Evolutionary conservation across 1,140 invertebrate genomes (phyloP), one percentile per base, ranked within the genome.

Genomic region (Aradophagus sp.): DNA sequence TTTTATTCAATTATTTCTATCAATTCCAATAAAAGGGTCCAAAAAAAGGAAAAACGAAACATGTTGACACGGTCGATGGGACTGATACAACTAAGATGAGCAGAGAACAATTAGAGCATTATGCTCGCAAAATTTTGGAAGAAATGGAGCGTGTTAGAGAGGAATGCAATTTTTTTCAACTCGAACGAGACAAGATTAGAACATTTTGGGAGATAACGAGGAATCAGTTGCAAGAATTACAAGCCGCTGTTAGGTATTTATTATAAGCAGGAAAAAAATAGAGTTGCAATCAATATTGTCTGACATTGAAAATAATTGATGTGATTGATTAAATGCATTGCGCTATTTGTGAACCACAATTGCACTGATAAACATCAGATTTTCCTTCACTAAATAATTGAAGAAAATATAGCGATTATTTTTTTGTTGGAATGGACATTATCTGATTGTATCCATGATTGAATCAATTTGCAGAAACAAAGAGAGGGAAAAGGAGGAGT

Each of bases 131-230:
- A 75, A 90, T 98, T n/a, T 90, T 95, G 76, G 94, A 96, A 74
- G 95, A 98, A 86, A 87, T 97, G 78, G 96, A 98, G 77, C 89
- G 94, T 34, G 96, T 98, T 85, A 88, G 96, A 73, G 96, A 98
- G 84, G 96, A 98, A 83, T 86, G 96, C 69, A 98, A 98, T 82
- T 97, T 93, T 79, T 97, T 98, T 75, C 96, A 98, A 86, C 81
- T 98, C 41, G 97, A 99, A 84, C 88, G 96, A 72, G 96, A 98
- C 80, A 97, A 97, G 86, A 90, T 98, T 10, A 89, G 95, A 63
- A 95, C 93, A 17, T 97, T 97, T 84, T 98, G 96, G 96, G 95
- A 98, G 82, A 94, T 96, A 35, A 93, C 94, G 1, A 89, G 93
- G 71, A 90, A 92, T 70, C 93, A 96, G 79, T 81, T 96, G 5